Percentiles rank a stretch among this genome's conserved stretches.
Conservation (phyloP, 1,140 invertebrate species). For the Panulirus ornatus region DNA sequence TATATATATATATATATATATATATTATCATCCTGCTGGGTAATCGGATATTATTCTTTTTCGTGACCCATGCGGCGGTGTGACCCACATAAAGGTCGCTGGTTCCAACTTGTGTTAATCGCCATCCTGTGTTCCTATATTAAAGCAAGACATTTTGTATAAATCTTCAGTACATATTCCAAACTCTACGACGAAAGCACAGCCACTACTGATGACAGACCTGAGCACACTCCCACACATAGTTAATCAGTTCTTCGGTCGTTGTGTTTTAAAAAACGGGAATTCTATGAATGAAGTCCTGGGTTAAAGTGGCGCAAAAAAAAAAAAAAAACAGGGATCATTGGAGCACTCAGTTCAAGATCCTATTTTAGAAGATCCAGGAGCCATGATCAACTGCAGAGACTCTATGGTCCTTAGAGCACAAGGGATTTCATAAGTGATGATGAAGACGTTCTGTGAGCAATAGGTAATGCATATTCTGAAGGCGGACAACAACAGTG, state of each 20-base stretch:
- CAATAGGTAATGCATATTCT: neutral
- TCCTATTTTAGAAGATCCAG: neutral
- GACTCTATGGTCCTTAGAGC: neutral
- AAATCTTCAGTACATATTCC: neutral
- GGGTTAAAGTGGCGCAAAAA: too few species aligned
- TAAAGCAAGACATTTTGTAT: neutral
- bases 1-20: neutral
- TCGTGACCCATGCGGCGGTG: neutral
- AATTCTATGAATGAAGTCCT: too few species aligned
- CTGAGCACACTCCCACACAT: too few species aligned
- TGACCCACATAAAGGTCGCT: neutral
- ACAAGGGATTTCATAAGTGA: neutral
- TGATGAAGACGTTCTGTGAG: neutral
- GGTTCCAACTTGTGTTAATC: neutral
- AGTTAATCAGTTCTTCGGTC: too few species aligned
- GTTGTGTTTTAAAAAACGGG: too few species aligned
- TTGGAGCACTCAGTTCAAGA: too few species aligned
- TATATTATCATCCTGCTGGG: neutral
- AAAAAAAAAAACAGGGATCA: too few species aligned
- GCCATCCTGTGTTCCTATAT: neutral
- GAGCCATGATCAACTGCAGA: neutral
- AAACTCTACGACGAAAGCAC: too few species aligned
- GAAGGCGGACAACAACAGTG: neutral
- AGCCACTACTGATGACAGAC: too few species aligned
- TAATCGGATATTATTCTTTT: neutral